Evolutionary conservation across 2,888 invertebrate species (phyloP).

Genomic region (Stictocephala bisonia): DNA sequence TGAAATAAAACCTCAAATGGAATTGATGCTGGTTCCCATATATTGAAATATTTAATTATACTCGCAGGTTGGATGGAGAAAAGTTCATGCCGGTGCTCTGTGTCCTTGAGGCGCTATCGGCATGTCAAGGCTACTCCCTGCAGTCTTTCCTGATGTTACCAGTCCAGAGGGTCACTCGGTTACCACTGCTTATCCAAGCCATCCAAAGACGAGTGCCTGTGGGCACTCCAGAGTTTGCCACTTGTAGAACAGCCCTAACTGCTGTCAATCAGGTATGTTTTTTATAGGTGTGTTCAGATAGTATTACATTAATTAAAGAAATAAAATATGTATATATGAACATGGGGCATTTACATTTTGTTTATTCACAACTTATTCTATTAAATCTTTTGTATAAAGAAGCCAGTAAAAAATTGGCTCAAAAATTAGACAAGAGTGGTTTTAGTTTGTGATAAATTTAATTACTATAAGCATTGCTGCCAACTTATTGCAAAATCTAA

Average conservation of each 20-base stretch:
- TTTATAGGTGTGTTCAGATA: neutral
- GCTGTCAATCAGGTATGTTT: conserved; percentile 40
- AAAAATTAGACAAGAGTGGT: neutral
- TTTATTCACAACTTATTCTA: no score
- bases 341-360: no score
- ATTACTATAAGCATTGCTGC: no score
- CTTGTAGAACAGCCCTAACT: conserved; percentile 27
- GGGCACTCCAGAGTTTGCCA: conserved; percentile 6
- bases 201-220: conserved; percentile 27
- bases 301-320: neutral
- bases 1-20: no score
- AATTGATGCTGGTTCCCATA: no score
- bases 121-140: conserved; percentile 46
- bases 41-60: no score
- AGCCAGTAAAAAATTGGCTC: neutral
- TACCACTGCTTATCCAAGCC: conserved; percentile 45
- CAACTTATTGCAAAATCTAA: no score
- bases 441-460: no score
- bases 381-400: no score
- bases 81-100: conserved; percentile 33
- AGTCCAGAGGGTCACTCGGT: conserved; percentile 44
- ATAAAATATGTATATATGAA: neutral
- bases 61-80: conserved; percentile 31
- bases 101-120: conserved; percentile 25
- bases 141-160: conserved; percentile 46